These are phyloP conservation scores for Acleris sparsana DNA, from an alignment of 2,888 invertebrate genomes.

Conservation along the genomic window DNA sequence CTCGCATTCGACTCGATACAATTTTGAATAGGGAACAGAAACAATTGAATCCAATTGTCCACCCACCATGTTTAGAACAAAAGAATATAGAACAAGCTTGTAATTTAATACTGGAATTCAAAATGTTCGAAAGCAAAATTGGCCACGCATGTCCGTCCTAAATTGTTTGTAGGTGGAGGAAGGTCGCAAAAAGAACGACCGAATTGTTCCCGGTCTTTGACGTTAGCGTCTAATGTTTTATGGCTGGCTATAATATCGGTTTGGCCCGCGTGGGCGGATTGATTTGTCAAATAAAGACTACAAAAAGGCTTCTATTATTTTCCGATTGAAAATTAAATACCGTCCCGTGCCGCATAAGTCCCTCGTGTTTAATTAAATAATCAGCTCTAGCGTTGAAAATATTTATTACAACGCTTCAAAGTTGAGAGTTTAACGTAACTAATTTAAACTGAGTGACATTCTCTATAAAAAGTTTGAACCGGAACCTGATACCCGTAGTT, in stretches of 20 bases:
- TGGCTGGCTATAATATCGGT: constrained; percentile 13
- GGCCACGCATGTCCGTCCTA: constrained; percentile 14
- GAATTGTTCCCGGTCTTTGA: constrained; percentile 19
- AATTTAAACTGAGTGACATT: no score
- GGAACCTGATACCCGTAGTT: not conserved
- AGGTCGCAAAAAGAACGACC: constrained; percentile 8
- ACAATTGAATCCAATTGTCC: constrained; percentile 23
- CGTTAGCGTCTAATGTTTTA: constrained; percentile 12
- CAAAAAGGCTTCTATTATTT: constrained; percentile 15
- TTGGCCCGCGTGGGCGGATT: constrained; percentile 7
- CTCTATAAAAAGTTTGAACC: no score
- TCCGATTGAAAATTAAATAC: constrained; percentile 5
- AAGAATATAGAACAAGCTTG: constrained; percentile 14
- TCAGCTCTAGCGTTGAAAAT: not conserved
- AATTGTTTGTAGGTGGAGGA: constrained; percentile 27
- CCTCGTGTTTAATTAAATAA: not conserved
- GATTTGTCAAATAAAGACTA: constrained; percentile 11
- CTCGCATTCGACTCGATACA: constrained; percentile 15
- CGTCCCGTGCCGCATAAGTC: not conserved
- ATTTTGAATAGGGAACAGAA: constrained; percentile 21
- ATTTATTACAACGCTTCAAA: not conserved
- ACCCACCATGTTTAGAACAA: constrained; percentile 19
- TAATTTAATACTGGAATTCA: constrained; percentile 18
- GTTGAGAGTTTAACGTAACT: no score
- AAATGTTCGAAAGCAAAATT: constrained; percentile 18